A percentile compares a stretch with the other conserved stretches of the same genome.
Conservation (phyloP, 2,113 vertebrate genomes). For the Hippocampus abdominalis region DNA sequence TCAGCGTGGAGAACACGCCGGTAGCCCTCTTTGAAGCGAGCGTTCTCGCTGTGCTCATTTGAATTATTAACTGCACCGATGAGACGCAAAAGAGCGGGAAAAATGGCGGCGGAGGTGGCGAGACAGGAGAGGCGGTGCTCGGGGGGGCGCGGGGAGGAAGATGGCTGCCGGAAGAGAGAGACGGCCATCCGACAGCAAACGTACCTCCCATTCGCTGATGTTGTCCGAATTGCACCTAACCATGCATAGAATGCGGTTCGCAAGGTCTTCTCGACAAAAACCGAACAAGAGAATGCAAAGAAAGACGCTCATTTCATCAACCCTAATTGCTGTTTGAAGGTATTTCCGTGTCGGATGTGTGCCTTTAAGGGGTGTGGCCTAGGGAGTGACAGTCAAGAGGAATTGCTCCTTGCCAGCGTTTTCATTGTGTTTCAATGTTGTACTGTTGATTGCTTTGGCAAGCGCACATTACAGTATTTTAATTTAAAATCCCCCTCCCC, state of each 20-base stretch:
- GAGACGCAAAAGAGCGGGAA: conserved; percentile 30
- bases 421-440: no score
- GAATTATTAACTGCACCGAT: conserved; percentile 64
- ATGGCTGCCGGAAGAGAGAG: conserved; percentile 20
- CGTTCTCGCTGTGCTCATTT: conserved; percentile 63
- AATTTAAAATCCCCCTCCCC: no score
- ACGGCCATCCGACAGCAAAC: background rate
- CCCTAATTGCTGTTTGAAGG: no score
- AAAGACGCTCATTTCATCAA: background rate
- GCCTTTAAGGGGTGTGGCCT: no score
- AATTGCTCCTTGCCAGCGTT: no score
- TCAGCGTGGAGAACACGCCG: conserved; percentile 58
- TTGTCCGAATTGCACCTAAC: background rate
- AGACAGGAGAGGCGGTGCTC: conserved; percentile 24
- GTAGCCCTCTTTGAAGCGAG: conserved; percentile 62
- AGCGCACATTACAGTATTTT: no score
- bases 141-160: background rate
- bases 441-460: no score
- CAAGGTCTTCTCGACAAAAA: background rate
- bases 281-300: background rate
- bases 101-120: conserved; percentile 20
- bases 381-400: no score
- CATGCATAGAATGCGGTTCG: background rate
- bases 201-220: background rate
- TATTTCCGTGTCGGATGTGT: no score